Percentiles rank a stretch among this genome's conserved stretches.
Conservation (phyloP, 1,140 invertebrate genomes). For the Rhagoletis zephyria region DNA sequence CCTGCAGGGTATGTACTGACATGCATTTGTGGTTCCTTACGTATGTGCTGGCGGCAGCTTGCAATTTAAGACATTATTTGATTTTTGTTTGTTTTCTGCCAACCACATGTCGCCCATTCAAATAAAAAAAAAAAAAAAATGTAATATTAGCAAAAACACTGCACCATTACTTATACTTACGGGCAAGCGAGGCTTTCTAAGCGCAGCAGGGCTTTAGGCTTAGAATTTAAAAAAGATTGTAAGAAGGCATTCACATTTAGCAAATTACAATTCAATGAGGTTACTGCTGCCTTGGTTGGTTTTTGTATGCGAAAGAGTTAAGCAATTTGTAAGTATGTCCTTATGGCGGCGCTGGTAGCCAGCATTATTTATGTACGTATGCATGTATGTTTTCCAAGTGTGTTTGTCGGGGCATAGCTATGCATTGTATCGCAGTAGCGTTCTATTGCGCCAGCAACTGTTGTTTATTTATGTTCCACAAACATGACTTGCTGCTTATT, state of each 20-base stretch:
- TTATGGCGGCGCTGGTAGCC: neutral
- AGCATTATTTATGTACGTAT: too few relatives aligned
- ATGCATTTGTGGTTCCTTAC: neutral
- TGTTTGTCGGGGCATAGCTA: neutral
- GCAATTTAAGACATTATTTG: neutral
- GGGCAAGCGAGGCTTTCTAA: neutral
- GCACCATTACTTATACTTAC: neutral
- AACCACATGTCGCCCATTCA: conserved; percentile 10
- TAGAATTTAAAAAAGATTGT: conserved; percentile 30
- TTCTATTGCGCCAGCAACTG: neutral
- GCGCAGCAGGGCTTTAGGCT: neutral
- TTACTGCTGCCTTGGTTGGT: neutral
- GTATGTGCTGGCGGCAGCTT: neutral
- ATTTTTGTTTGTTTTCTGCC: conserved; percentile 9
- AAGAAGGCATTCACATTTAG: conserved; percentile 40
- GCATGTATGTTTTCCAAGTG: neutral
- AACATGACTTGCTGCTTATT: neutral
- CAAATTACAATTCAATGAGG: conserved; percentile 42
- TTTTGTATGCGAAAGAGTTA: neutral
- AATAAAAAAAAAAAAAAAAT: neutral
- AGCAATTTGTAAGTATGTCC: neutral
- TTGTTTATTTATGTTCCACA: conserved; percentile 14
- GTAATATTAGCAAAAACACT: neutral
- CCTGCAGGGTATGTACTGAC: too few relatives aligned
- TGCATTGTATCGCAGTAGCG: neutral